These are phyloP conservation scores for Mamestra brassicae DNA, from an alignment of 2,888 invertebrate species.

Conservation along the genomic window DNA sequence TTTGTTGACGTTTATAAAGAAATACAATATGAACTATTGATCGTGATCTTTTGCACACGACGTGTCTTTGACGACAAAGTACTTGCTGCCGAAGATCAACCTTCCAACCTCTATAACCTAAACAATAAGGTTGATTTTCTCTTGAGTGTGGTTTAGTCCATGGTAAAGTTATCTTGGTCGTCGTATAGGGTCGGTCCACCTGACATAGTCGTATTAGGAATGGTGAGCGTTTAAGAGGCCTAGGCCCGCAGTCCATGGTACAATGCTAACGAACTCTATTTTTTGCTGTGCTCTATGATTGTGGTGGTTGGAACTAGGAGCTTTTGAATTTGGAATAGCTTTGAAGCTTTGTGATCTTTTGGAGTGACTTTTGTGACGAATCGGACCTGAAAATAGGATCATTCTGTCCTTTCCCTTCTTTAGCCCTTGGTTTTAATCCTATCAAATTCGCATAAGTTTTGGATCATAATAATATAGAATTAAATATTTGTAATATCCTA, in stretches of 20 bases:
- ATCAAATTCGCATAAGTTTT: background rate
- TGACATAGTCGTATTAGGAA: conserved; percentile 85
- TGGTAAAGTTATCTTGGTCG: conserved; percentile 46
- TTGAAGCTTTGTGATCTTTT: background rate
- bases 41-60: conserved; percentile 84
- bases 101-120: conserved; percentile 33
- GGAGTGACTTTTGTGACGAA: background rate
- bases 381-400: background rate
- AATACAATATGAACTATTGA: conserved; percentile 81
- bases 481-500: conserved; percentile 18
- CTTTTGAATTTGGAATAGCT: conserved; percentile 30
- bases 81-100: conserved; percentile 16
- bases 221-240: conserved; percentile 80
- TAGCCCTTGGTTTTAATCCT: background rate
- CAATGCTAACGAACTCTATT: conserved; percentile 68
- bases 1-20: conserved; percentile 84
- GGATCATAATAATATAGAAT: background rate
- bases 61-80: conserved; percentile 67
- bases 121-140: conserved; percentile 54
- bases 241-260: conserved; percentile 67
- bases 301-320: conserved; percentile 32
- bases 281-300: conserved; percentile 59
- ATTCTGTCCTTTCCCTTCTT: background rate
- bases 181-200: conserved; percentile 80
- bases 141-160: conserved; percentile 4